phyloP scores from a whole-genome alignment of 2,888 invertebrate genomes.

The Drosophila pseudotakahashii region DNA sequence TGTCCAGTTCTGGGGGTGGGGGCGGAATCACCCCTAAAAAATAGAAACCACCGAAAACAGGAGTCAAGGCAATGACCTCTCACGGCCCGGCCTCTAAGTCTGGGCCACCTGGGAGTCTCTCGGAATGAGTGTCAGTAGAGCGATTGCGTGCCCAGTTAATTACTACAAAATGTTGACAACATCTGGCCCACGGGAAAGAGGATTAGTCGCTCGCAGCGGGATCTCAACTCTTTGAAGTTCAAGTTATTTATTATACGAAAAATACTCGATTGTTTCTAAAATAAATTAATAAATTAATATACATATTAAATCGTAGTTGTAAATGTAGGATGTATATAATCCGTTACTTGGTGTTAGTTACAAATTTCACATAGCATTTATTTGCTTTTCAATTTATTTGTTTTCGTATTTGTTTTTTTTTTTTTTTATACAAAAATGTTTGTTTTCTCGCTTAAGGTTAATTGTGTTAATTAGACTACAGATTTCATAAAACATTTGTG shows the following conservation, averaged over 20 bases:
- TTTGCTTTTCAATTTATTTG: conserved; percentile 60
- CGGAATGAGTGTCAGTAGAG: conserved; percentile 44
- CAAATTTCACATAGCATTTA: conserved; percentile 54
- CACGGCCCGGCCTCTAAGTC: conserved; percentile 28
- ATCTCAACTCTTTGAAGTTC: conserved; percentile 52
- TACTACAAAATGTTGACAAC: conserved; percentile 56
- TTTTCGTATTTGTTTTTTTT: conserved; percentile 50
- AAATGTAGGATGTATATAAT: conserved; percentile 54
- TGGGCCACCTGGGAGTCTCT: conserved; percentile 48
- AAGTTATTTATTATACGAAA: conserved; percentile 72
- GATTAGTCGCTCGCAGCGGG: conserved; percentile 10
- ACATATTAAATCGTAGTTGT: conserved; percentile 53
- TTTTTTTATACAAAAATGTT: conserved; percentile 65
- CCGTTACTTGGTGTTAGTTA: conserved; percentile 80
- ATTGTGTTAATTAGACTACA: conserved; percentile 75
- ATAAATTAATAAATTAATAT: conserved; percentile 70
- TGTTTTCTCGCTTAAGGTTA: conserved; percentile 62
- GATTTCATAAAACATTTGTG: conserved; percentile 74
- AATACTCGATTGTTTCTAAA: conserved; percentile 70
- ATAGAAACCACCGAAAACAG: conserved; percentile 37
- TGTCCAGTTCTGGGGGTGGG: conserved; percentile 17
- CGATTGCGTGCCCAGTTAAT: conserved; percentile 67
- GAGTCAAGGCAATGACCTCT: conserved; percentile 63
- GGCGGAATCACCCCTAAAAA: conserved; percentile 66
- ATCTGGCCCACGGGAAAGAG: conserved; percentile 54